Evolutionary conservation across 2,113 vertebrate species (phyloP).

Genomic region (Mesoclemmys tuberculata): DNA sequence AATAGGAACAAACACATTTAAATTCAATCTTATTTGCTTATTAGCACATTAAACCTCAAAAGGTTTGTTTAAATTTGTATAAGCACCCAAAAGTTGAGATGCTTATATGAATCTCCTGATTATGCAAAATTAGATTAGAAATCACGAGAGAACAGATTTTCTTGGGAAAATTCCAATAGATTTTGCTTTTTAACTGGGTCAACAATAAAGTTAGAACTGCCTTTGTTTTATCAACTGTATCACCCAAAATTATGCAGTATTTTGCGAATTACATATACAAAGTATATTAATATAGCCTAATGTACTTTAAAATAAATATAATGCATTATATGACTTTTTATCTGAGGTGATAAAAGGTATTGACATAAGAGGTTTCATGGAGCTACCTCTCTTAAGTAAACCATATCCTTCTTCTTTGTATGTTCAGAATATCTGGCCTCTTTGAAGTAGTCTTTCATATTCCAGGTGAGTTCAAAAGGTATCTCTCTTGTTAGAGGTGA

Average conservation of each 20-base stretch:
- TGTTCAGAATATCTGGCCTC: background rate
- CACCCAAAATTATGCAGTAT: background rate
- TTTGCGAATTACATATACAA: background rate
- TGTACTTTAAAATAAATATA: background rate
- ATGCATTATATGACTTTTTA: background rate
- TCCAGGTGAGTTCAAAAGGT: conserved; percentile 4
- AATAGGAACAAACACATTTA: background rate
- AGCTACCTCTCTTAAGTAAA: background rate
- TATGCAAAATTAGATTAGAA: background rate
- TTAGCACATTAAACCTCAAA: background rate
- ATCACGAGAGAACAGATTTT: background rate
- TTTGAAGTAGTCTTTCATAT: conserved; percentile 12
- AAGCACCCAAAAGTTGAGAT: background rate
- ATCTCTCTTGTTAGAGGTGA: background rate
- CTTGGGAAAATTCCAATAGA: background rate
- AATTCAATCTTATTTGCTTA: background rate
- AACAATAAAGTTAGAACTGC: background rate
- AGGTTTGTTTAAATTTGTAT: background rate
- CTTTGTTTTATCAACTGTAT: background rate
- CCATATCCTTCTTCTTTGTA: background rate
- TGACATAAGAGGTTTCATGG: background rate
- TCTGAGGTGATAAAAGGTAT: background rate
- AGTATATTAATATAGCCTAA: background rate
- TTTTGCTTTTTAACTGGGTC: background rate
- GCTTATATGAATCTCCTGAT: background rate